Evolutionary conservation across 2,888 invertebrate species (phyloP), one percentile per base, ranked within the genome.

Genomic region (Crossocerus cetratus): DNA sequence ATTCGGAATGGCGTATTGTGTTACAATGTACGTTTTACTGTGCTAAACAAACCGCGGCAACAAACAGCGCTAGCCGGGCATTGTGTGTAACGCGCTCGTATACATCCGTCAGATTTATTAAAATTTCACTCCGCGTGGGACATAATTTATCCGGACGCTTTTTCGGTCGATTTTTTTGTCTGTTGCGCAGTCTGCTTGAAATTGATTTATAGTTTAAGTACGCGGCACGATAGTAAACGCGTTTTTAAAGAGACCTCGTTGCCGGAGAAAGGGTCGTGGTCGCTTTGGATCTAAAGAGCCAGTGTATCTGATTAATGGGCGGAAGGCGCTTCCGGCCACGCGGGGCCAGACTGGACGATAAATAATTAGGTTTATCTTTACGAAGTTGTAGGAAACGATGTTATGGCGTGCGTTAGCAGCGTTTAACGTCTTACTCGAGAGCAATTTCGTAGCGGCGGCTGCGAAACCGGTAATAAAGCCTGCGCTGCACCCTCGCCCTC

Each of bases 311-410:
- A 49, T 49, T 49, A 49, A 49, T 49, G 49, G 16, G 5, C 32
- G 32, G 49, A 43, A 43, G 8, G n/a, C 3, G 49, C 49, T 49
- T 14, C 49, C 49, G 16, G 49, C 3, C 49, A 11, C 8, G 49
- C 49, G 16, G n/a, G 49, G 3, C n/a, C 49, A 49, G 16, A 49
- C n/a, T 49, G 49, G 49, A 14, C 16, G 49, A 49, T 49, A 49
- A 49, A 49, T 49, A 49, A 49, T 49, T 49, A 49, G 16, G n/a
- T 49, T 49, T 49, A 49, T 49, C 49, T 49, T 49, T 49, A 49
- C 16, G 16, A 49, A 49, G 49, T 49, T 49, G 49, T 49, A 49
- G 49, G 49, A 14, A 16, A 16, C 49, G 49, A 16, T 49, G 49
- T 49, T 16, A n/a, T 49, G 49, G 49, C 49, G 49, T 49, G 49